Evolutionary conservation across 1,140 invertebrate genomes (phyloP), one percentile per base, ranked within the genome.

Genomic region (Drosophila malerkotliana): DNA sequence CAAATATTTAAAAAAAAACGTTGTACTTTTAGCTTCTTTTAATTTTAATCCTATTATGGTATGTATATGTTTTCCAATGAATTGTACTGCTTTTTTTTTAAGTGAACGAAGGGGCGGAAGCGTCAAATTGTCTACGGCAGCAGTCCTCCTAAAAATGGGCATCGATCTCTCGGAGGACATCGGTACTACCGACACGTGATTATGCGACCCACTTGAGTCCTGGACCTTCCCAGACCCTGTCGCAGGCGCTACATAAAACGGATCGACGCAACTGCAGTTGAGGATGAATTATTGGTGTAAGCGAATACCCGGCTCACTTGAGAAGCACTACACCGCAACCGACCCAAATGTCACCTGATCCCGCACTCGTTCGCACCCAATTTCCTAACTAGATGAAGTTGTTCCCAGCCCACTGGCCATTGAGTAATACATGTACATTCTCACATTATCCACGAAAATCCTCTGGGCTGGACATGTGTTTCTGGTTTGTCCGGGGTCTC

Each of bases 111-210:
- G 26, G 60, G 68, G 78, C 87, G 87, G 87, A 90, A 90, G 87
- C 87, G 87, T 90, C 87, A 68, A 77, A 90, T 90, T 90, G 87
- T 90, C 87, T 90, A 90, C 82, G 87, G 79, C 68, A 44, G 62
- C 61, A 21, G 5, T 26, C 41, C 45, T n/a, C 45, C 44, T 62
- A 48, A 75, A 72, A 68, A 62, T 60, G 56, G 48, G 32, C 62
- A 59, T 52, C 24, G 34, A 60, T 73, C 72, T 73, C 61, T 64
- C 66, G 39, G 61, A 64, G 34, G 49, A 53, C 15, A 60, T 71
- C 52, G 59, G 56, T 32, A 62, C 60, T 32, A 62, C 60, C 61
- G 78, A 62, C 62, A 66, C 55, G 77, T 89, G 85, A 89, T 84
- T 77, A 79, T 68, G 72, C 58, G 15, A 64, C 28, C 58, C 79